Base-by-base conservation (phyloP, 1,140 invertebrate genomes). In the Lasioglossum baleicum region DNA sequence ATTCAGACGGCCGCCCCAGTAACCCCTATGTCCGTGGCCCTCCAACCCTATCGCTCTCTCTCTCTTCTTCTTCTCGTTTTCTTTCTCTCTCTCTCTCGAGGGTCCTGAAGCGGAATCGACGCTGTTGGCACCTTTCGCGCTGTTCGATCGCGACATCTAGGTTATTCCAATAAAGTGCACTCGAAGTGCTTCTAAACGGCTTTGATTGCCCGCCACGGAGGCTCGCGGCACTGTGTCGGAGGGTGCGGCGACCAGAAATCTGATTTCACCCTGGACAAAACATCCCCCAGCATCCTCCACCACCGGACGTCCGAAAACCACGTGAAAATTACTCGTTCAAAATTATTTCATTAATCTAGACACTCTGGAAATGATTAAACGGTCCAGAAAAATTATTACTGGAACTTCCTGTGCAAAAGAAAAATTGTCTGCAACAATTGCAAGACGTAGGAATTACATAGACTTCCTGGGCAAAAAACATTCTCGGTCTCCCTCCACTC, bases 141-240 rank as follows among this genome's bases (percentile, higher is more conserved):
- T 77, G 75, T 88, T 89, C 75, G 83, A 87, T 85, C 88, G 61
- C 70, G 53, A 77, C 75, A 91, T 91, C 83, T 90, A 87, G 88
- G 89, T 88, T 91, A 91, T 88, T 90, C 88, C 89, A 89, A 90
- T 90, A 88, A 91, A 90, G 84, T 86, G 85, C 90, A 86, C 83
- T 90, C 80, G 71, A 87, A 75, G 90, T 89, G 90, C 87, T 91
- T 91, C 90, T 89, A 89, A 91, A 90, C 86, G 87, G 81, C 80
- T 82, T 69, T 85, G 82, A 90, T 90, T 89, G 75, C 44, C 22
- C 42, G 75, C 61, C 76, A 11, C 44, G 83, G 86, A 83, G 11
- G 51, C 15, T 53, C 11, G 83, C 76, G 63, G 44, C 71, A 78
- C 13, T n/a, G 2, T 26, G 31, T 6, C 60, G 61, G 35, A 71